Base-by-base conservation (phyloP, 2,797 vertebrate genomes). In the Vespertilio murinus region DNA sequence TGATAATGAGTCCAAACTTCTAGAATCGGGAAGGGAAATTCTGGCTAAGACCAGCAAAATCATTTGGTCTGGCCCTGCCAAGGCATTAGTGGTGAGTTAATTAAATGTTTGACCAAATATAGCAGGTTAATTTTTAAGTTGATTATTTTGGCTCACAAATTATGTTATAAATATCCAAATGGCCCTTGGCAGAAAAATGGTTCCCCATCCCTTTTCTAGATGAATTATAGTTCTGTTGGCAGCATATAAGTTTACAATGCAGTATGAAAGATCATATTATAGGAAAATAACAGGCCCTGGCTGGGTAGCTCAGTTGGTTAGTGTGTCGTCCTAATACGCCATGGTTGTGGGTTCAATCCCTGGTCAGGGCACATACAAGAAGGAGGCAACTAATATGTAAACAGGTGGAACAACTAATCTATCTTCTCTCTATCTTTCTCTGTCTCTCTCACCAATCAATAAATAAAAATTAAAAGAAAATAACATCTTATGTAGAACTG, bases 1-100 rank as follows among this genome's bases (percentile, higher is more conserved):
- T 70, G 17, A 67, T 87, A 87, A 78, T 90, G 25, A 77, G 16
- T 88, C 91, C 33, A 93, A 78, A 93, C 9, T 80, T 91, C 59
- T 61, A 30, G 59, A 61, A 61, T 61, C 59, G 59, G 28, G 59
- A 30, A 61, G 28, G 59, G 28, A 30, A 61, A 25, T 30, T 61
- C 28, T 61, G 59, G 59, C 28, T 30, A 30, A 61, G 28, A 5
- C 59, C 28, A 61, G 59, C 28, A 61, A 61, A 61, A 61, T 61
- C 59, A 30, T 61, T 61, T 61, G 28, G 59, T 61, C 59, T 61
- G 28, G 28, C 28, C 13, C 59, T 30, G 59, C 28, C 28, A 61
- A 61, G 11, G 28, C 59, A 61, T 61, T 61, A 61, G 28, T 25
- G 5, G 28, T 61, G 56, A 61, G 25, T 61, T 61, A 61, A 61